Percentiles rank a stretch among this genome's conserved stretches.
Evolutionary conservation across 2,113 vertebrate genomes (phyloP).

Genomic region (Bettongia penicillata): DNA sequence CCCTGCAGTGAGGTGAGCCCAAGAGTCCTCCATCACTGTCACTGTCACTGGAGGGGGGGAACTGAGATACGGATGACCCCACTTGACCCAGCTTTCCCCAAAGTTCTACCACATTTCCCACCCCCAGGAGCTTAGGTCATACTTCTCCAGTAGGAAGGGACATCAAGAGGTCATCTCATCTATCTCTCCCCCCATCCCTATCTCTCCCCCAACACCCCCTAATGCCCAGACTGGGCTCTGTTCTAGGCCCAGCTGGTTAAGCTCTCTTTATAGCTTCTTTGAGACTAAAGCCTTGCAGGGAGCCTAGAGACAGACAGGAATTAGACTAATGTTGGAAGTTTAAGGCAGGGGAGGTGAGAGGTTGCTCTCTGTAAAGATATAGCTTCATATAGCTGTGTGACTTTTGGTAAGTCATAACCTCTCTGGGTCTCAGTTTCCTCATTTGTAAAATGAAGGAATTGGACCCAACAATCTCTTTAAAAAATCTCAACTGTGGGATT

Average conservation of each 20-base stretch:
- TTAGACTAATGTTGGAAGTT: neutral
- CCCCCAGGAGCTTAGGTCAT: neutral
- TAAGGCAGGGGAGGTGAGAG: no score
- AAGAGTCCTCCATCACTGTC: neutral
- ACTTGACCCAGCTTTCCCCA: constrained; percentile 46
- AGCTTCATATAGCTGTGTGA: neutral
- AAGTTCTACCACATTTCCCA: constrained; percentile 5
- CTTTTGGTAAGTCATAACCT: neutral
- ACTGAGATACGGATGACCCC: constrained; percentile 45
- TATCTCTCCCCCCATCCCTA: neutral
- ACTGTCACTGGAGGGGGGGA: neutral
- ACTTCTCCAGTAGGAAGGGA: neutral
- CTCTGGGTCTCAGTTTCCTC: neutral
- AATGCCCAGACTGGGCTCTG: neutral
- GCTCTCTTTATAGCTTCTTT: neutral
- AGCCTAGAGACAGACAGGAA: neutral
- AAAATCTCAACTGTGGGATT: neutral
- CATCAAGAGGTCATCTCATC: constrained; percentile 38
- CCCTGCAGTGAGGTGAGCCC: neutral
- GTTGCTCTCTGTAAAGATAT: neutral
- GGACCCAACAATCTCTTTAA: neutral
- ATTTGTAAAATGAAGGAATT: neutral
- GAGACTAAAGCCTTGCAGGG: neutral
- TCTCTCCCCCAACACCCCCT: neutral
- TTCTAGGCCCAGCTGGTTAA: neutral